These are phyloP conservation scores for Catamblyrhynchus diadema DNA, from an alignment of 2,797 vertebrate species.

Conservation along the genomic window DNA sequence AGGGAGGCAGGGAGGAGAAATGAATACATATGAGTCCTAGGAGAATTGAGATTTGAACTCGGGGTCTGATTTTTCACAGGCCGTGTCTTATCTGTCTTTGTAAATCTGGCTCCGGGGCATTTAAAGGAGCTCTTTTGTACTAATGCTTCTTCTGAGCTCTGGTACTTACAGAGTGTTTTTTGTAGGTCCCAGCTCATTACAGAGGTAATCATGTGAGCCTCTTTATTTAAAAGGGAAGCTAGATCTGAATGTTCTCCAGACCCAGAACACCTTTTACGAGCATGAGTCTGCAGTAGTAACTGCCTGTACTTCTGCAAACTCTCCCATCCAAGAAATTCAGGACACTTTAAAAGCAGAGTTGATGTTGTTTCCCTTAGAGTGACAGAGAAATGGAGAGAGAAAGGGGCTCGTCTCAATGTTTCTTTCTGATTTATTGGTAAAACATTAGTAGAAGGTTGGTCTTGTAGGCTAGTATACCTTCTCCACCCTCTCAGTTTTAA, in stretches of 20 bases:
- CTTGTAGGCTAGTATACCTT: not conserved
- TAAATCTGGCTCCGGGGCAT: not conserved
- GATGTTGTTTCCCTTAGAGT: not conserved
- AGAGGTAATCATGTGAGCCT: not conserved
- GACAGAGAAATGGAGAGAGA: accelerated
- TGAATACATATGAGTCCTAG: not conserved
- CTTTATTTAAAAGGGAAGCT: not conserved
- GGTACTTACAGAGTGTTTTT: not conserved
- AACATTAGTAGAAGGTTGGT: not conserved
- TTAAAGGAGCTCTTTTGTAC: not conserved
- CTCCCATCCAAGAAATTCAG: not conserved
- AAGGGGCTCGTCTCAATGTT: not conserved
- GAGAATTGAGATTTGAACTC: conserved; percentile 24
- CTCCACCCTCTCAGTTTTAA: not conserved
- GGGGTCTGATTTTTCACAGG: not conserved
- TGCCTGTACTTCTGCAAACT: not conserved
- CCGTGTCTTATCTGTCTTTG: not conserved
- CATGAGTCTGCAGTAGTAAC: not conserved
- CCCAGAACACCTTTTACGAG: not conserved
- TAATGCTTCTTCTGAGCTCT: not conserved
- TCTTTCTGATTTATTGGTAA: not conserved
- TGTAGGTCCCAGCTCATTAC: conserved; percentile 24
- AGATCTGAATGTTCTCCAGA: conserved; percentile 21
- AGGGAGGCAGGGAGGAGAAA: conserved; percentile 12
- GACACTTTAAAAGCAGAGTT: not conserved